phyloP scores from a whole-genome alignment of 2,888 invertebrate species.

The Orgyia antiqua region DNA sequence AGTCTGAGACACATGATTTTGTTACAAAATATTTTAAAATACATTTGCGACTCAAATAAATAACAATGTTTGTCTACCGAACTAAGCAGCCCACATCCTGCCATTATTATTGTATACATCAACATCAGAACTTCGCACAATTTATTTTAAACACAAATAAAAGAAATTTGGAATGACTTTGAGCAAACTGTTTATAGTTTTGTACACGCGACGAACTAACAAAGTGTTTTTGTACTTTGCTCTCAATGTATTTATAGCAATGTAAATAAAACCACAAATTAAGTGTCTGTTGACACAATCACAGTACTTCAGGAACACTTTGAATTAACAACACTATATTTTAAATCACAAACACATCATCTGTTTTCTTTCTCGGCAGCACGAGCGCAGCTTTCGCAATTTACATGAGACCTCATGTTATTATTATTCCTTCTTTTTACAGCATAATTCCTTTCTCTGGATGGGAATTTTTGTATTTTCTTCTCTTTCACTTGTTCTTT shows the following conservation, averaged over 20 bases:
- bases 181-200: conserved; percentile 12
- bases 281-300: conserved; percentile 4
- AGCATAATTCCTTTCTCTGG: conserved; percentile 82
- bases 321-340: conserved; percentile 13
- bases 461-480: conserved; percentile 80
- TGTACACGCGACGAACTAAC: conserved; percentile 9
- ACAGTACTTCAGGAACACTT: conserved; percentile 4
- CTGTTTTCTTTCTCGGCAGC: conserved; percentile 54
- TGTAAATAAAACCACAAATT: conserved; percentile 7
- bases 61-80: conserved; percentile 3
- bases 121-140: conserved; percentile 7
- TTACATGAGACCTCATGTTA: conserved; percentile 55
- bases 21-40: background rate
- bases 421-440: conserved; percentile 77
- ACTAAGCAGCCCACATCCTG: conserved; percentile 11
- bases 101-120: conserved; percentile 14
- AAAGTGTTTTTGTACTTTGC: conserved; percentile 13
- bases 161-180: conserved; percentile 18
- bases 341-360: conserved; percentile 26
- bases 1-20: too few relatives aligned
- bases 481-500: conserved; percentile 35
- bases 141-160: conserved; percentile 17
- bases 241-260: conserved; percentile 13
- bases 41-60: conserved; percentile 2
- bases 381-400: conserved; percentile 60